These are phyloP conservation scores for Sisor rabdophorus DNA, from an alignment of 2,113 vertebrate species.

Conservation along the genomic window DNA sequence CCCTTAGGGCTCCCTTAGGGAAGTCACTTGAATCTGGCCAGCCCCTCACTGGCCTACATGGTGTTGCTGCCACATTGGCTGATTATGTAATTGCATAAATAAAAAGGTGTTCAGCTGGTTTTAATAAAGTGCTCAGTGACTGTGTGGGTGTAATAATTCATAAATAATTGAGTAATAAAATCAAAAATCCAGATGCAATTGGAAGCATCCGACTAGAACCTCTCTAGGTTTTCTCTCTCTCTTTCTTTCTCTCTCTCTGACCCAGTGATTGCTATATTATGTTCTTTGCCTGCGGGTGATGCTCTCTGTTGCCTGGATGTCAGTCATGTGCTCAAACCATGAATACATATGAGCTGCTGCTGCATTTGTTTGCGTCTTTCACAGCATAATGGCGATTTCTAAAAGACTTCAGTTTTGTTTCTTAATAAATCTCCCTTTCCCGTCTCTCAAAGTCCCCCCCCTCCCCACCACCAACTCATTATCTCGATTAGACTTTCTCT, in stretches of 20 bases:
- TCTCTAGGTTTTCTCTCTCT: neutral
- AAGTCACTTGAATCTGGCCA: too few relatives aligned
- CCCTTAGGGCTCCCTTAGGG: too few relatives aligned
- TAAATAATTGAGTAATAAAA: too few relatives aligned
- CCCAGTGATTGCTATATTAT: slow-evolving; percentile 36
- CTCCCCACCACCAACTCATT: neutral
- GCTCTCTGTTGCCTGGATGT: slow-evolving; percentile 27
- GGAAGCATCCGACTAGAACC: neutral
- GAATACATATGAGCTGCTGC: slow-evolving; percentile 28
- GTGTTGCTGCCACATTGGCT: too few relatives aligned
- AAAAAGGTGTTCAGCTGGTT: too few relatives aligned
- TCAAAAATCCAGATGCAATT: neutral
- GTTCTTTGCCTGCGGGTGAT: slow-evolving; percentile 14
- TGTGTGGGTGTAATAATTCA: too few relatives aligned
- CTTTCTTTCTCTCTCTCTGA: neutral
- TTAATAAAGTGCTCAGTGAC: too few relatives aligned
- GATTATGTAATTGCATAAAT: too few relatives aligned
- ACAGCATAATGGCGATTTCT: neutral
- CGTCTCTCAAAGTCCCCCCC: too few relatives aligned
- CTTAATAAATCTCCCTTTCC: neutral
- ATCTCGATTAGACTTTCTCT: neutral
- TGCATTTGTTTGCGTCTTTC: neutral
- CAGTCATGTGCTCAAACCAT: slow-evolving; percentile 19
- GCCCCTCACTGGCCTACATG: too few relatives aligned
- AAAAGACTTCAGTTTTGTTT: neutral